A percentile compares a stretch with the other conserved stretches of the same genome.
These are phyloP conservation scores for Forpus xanthops DNA, from an alignment of 2,797 vertebrate genomes.

Conservation along the genomic window DNA sequence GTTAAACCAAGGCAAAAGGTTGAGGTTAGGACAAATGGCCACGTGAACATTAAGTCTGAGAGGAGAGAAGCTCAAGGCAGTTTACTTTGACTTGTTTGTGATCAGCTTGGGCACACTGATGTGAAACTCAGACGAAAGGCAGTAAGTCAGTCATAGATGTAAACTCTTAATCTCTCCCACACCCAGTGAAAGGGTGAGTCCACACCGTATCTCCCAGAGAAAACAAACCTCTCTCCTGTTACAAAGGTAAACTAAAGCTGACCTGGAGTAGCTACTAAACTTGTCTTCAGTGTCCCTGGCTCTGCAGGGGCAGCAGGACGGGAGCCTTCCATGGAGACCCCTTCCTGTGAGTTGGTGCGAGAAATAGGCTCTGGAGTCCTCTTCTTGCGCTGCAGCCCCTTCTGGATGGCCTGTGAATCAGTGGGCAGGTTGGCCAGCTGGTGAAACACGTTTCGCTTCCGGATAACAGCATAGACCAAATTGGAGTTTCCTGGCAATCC, in stretches of 20 bases:
- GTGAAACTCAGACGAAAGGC: background rate
- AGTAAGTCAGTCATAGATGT: background rate
- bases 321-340: slow-evolving; percentile 93
- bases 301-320: slow-evolving; percentile 91
- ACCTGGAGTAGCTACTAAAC: slow-evolving; percentile 95
- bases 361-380: slow-evolving; percentile 87
- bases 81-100: background rate
- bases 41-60: background rate
- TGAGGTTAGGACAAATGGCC: background rate
- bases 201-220: background rate
- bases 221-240: background rate
- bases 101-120: slow-evolving; percentile 16
- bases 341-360: slow-evolving; percentile 92
- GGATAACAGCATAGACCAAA: slow-evolving; percentile 97
- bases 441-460: slow-evolving; percentile 94
- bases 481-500: slow-evolving; percentile 88
- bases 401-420: slow-evolving; percentile 88
- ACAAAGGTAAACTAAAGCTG: background rate
- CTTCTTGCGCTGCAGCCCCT: slow-evolving; percentile 90
- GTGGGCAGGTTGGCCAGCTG: slow-evolving; percentile 94
- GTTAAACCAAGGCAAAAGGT: background rate
- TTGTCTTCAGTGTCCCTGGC: slow-evolving; percentile 92
- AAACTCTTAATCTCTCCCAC: slow-evolving; percentile 32
- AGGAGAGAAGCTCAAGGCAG: background rate
- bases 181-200: background rate